Base-by-base conservation (phyloP, 2,113 vertebrate genomes). In the Corythornis vintsioides region DNA sequence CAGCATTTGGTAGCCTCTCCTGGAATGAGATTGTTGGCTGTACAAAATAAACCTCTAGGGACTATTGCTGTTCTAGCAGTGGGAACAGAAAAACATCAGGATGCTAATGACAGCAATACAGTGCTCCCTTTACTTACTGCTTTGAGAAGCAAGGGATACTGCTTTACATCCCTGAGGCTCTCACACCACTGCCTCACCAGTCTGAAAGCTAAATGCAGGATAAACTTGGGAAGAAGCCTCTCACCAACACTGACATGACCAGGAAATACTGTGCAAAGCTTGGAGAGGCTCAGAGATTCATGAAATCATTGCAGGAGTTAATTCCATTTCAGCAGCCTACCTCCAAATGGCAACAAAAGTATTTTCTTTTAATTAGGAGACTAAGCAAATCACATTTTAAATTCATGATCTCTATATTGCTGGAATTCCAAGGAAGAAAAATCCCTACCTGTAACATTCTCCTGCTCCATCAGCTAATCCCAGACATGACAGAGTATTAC, bases 351-450 rank as follows among this genome's bases (percentile, higher is more conserved):
- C 75, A 94, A 95, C 82, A 90, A 63, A 88, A 90, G 55, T 74
- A 52, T 93, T 97, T 96, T 88, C 89, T 93, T 93, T 89, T 95
- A 96, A 96, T 91, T 92, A 89, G 72, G 52, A 90, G 72, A 90
- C 80, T 73, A 73, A 70, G 71, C 71, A 77, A 94, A 95, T 91
- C 90, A 88, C n/a, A 73, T 95, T 96, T 95, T 55, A 94, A 93
- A 93, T 91, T 87, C 95, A 96, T 89, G 45, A 91, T 87, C 73
- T 79, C 65, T 80, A 5, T 66, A 92, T 48, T 81, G 83, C 89
- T 86, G 65, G 83, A 95, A 94, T 89, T 96, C 90, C 61, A 95
- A 38, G 5, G 55, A 40, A 88, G 85, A 93, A 86, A 77, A 97
- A 92, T 48, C 81, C 61, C 73, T 93, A 65, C 57, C 33, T 31